Evolutionary conservation across 2,888 invertebrate genomes (phyloP), one percentile per base, ranked within the genome.

Genomic region (Drosophila koepferae): DNA sequence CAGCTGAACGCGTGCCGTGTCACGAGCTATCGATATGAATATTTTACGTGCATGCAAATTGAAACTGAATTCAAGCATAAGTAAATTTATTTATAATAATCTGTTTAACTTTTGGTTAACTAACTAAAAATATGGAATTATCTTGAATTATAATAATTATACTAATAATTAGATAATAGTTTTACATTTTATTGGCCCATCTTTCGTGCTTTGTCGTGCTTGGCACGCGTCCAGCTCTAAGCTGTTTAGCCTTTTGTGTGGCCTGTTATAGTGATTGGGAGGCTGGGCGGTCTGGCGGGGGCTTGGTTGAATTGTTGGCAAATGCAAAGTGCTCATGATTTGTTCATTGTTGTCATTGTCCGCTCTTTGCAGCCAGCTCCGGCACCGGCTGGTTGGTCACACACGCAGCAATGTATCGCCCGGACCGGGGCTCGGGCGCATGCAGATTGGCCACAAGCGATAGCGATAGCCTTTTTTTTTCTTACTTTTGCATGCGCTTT

Each of bases 281-380:
- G 53, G 53, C 9, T 14, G 40, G 40, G 54, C 34, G 54, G 54
- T 23, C 20, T 20, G 28, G n/a, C 4, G 49, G 23, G 18, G 31
- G 49, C 31, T 16, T 36, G 34, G 31, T 18, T 54, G 46, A 51
- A 51, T 31, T 65, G 63, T 51, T 63, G 76, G 65, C 63, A 74
- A 77, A 77, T 79, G 80, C 85, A 80, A 82, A 86, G 89, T 82
- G 89, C 83, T 78, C 86, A 88, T 88, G 85, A 85, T 89, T 85
- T 89, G 88, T 88, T 87, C 83, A 89, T 85, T 89, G 89, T 89
- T 89, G 88, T 85, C 85, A 87, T 89, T 87, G 89, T 89, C 55
- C 74, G 66, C 63, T 60, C 58, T 60, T 38, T 60, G 38, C 64
- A 43, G 38, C 51, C 49, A 49, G 77, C 69, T 63, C 46, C 64